phyloP scores from a whole-genome alignment of 2,888 invertebrate genomes.

The Cephus runcator region DNA sequence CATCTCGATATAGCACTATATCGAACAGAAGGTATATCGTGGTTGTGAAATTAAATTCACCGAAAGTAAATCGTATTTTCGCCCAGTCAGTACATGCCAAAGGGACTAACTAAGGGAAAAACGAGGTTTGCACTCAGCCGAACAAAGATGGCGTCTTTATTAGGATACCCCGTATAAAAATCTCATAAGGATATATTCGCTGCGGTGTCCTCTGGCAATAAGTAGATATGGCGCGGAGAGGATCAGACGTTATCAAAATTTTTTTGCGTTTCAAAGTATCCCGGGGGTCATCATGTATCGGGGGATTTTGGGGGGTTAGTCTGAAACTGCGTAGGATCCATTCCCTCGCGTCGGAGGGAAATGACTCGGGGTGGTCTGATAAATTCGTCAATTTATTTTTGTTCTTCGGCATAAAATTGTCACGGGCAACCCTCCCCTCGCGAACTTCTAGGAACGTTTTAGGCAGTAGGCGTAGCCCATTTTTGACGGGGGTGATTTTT shows the following conservation, averaged over 20 bases:
- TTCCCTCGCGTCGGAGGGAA: neutral
- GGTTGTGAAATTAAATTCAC: slow-evolving; percentile 58
- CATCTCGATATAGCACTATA: neutral
- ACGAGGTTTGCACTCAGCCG: slow-evolving; percentile 35
- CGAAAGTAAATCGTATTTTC: slow-evolving; percentile 58
- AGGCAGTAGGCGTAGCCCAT: neutral
- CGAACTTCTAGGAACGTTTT: neutral
- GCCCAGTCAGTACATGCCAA: slow-evolving; percentile 38
- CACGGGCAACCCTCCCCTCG: slow-evolving; percentile 1
- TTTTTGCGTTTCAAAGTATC: too few relatives aligned
- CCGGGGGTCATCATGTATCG: neutral
- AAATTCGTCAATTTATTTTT: slow-evolving; percentile 33
- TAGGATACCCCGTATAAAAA: neutral
- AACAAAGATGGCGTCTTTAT: neutral
- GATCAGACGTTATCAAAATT: neutral
- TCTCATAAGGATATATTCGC: neutral
- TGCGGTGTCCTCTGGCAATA: neutral
- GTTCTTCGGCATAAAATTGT: slow-evolving; percentile 24
- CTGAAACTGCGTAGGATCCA: neutral
- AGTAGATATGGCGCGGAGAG: neutral
- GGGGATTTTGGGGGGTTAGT: neutral
- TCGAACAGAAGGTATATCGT: slow-evolving; percentile 4
- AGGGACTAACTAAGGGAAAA: slow-evolving; percentile 58
- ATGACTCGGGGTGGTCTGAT: slow-evolving; percentile 12
- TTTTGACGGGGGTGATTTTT: slow-evolving; percentile 1